A percentile compares a stretch with the other conserved stretches of the same genome.
Evolutionary conservation across 2,888 invertebrate species (phyloP).

Genomic region (Eristalis tenax): DNA sequence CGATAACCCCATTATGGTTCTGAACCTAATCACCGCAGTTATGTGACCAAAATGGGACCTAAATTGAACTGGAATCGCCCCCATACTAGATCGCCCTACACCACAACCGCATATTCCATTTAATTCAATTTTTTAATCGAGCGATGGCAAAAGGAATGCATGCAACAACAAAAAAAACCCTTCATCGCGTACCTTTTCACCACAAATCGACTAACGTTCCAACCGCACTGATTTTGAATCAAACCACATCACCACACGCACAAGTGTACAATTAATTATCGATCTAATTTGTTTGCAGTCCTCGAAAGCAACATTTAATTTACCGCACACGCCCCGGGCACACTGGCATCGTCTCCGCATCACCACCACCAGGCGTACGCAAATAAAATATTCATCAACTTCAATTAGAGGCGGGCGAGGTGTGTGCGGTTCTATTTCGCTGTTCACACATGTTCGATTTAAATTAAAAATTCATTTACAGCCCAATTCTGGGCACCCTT

Average conservation of each 20-base stretch:
- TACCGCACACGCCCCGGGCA: constrained; percentile 34
- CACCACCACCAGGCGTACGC: constrained; percentile 12
- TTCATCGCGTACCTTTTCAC: constrained; percentile 36
- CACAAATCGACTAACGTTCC: constrained; percentile 25
- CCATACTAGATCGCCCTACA: no score
- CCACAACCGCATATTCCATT: background rate
- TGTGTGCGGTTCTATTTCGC: constrained; percentile 42
- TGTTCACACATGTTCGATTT: constrained; percentile 42
- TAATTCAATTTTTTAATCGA: background rate
- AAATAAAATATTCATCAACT: constrained; percentile 67
- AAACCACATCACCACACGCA: constrained; percentile 14
- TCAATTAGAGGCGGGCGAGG: constrained; percentile 50
- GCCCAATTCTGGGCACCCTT: background rate
- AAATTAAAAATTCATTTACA: constrained; percentile 56
- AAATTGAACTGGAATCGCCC: no score
- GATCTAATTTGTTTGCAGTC: constrained; percentile 63
- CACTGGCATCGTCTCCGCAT: background rate
- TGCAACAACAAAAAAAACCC: background rate
- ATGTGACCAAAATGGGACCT: no score
- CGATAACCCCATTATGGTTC: no score
- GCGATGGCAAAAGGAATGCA: background rate
- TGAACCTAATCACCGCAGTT: no score
- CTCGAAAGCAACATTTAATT: constrained; percentile 54
- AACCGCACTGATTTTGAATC: constrained; percentile 32
- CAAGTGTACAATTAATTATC: constrained; percentile 52